Evolutionary conservation across 1,140 invertebrate genomes (phyloP).

Genomic region (Bombus sylvicola): DNA sequence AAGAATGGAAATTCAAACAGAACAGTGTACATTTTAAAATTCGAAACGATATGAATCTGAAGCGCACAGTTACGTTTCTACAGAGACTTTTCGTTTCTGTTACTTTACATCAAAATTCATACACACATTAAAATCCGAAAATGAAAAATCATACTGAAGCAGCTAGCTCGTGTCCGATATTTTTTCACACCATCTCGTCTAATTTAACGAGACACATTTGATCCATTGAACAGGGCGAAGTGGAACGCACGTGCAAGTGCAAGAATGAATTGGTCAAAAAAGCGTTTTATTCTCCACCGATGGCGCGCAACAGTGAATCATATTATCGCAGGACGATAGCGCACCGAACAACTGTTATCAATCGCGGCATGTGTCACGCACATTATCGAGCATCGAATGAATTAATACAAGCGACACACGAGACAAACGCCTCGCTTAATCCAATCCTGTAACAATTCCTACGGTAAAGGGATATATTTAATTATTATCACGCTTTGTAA

Average conservation of each 20-base stretch:
- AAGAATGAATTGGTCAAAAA: neutral
- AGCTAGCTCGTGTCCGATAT: neutral
- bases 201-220: neutral
- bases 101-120: neutral
- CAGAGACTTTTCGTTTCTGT: neutral
- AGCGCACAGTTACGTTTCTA: neutral
- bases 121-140: neutral
- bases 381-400: constrained; percentile 25
- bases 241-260: neutral
- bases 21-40: neutral
- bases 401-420: constrained; percentile 27
- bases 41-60: neutral
- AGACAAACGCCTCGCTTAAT: constrained; percentile 34
- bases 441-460: neutral
- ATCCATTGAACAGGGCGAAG: neutral
- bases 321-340: constrained; percentile 19
- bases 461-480: constrained; percentile 29
- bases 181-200: neutral
- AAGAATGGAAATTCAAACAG: neutral
- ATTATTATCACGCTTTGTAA: constrained; percentile 27
- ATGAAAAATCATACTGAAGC: neutral
- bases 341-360: constrained; percentile 32
- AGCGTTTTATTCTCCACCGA: neutral
- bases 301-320: neutral
- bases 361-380: constrained; percentile 33